Percentiles rank a stretch among this genome's conserved stretches.
Conservation (phyloP, 2,797 vertebrate genomes). For the Notolabrus celidotus region DNA sequence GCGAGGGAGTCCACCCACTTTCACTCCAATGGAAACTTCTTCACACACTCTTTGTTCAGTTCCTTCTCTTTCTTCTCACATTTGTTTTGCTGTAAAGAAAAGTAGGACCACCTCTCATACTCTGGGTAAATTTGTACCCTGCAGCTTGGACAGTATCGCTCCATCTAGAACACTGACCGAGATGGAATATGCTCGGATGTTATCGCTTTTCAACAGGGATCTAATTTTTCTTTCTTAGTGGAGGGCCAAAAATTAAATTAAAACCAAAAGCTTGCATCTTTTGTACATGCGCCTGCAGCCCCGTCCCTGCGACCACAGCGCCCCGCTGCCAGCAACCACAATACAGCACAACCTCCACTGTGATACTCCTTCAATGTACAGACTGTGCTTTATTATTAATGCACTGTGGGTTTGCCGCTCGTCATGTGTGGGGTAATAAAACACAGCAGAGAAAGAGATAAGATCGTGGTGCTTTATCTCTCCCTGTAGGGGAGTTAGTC, state of each 20-base stretch:
- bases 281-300: slow-evolving; percentile 51
- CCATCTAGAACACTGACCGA: slow-evolving; percentile 50
- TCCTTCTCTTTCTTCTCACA: not conserved
- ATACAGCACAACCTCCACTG: slow-evolving; percentile 19
- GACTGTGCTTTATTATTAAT: slow-evolving; percentile 48
- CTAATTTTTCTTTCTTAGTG: slow-evolving; percentile 35
- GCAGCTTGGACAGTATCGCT: slow-evolving; percentile 32
- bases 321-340: slow-evolving; percentile 57
- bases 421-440: slow-evolving; percentile 16
- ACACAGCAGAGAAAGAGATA: slow-evolving; percentile 17
- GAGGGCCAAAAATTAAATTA: slow-evolving; percentile 56
- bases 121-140: not conserved
- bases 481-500: slow-evolving; percentile 17
- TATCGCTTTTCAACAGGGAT: slow-evolving; percentile 49
- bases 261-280: slow-evolving; percentile 63
- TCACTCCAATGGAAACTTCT: not conserved
- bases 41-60: not conserved
- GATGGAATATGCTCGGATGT: slow-evolving; percentile 54
- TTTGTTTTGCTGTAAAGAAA: slow-evolving; percentile 12
- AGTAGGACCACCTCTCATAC: not conserved
- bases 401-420: slow-evolving; percentile 5
- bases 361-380: slow-evolving; percentile 5
- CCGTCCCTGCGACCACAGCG: slow-evolving; percentile 20
- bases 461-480: slow-evolving; percentile 3
- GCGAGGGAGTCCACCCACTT: not conserved